Conservation (phyloP, 2,888 invertebrate genomes). For the Brachycybe producta region DNA sequence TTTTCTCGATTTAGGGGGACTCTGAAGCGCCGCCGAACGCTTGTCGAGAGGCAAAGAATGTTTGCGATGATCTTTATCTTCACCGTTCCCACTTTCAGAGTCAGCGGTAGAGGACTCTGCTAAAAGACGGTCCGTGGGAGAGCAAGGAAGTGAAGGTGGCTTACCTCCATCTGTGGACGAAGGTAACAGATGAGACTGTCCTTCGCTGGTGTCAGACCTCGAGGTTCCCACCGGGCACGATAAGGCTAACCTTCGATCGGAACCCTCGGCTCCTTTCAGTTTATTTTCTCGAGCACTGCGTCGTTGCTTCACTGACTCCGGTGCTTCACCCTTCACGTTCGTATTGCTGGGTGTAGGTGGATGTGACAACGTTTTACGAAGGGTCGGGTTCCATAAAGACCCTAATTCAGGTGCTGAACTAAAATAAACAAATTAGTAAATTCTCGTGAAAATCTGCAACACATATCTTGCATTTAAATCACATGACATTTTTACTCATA, state of each 20-base stretch:
- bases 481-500: too few species aligned
- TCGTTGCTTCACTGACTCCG: slow-evolving; percentile 12
- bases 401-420: slow-evolving; percentile 35
- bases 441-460: too few species aligned
- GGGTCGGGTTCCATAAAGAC: slow-evolving; percentile 37
- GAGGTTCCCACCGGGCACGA: too few species aligned
- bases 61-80: slow-evolving; percentile 17
- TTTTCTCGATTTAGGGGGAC: slow-evolving; percentile 39
- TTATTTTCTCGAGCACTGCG: slow-evolving; percentile 21
- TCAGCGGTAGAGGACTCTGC: slow-evolving; percentile 3
- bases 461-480: too few species aligned
- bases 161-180: too few species aligned
- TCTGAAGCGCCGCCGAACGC: slow-evolving; percentile 28
- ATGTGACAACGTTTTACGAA: slow-evolving; percentile 40
- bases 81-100: slow-evolving; percentile 2
- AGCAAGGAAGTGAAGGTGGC: slow-evolving; percentile 17
- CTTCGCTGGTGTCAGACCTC: background rate
- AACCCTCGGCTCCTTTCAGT: slow-evolving; percentile 3
- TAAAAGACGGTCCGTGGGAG: slow-evolving; percentile 15
- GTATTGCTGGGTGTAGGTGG: slow-evolving; percentile 29
- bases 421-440: too few species aligned
- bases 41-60: slow-evolving; percentile 17
- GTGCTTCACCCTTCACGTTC: slow-evolving; percentile 14
- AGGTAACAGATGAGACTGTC: too few species aligned
- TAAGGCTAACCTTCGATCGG: background rate